phyloP scores from a whole-genome alignment of 1,140 invertebrate species.

The Papilio xuthus region DNA sequence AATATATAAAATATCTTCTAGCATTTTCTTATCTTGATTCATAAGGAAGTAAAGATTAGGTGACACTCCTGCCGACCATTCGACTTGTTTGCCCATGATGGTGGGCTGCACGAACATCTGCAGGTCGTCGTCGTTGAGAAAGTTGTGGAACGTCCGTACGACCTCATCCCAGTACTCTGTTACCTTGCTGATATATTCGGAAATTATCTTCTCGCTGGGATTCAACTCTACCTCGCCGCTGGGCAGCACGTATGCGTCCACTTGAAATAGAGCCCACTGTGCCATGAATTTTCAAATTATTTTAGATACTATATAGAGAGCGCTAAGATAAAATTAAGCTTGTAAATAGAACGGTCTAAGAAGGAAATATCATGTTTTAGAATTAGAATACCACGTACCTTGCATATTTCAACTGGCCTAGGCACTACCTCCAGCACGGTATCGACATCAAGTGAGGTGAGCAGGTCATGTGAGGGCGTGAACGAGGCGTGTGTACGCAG shows the following conservation, averaged over 20 bases:
- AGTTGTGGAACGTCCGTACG: constrained; percentile 82
- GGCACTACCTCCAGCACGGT: constrained; percentile 82
- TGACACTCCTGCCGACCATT: constrained; percentile 85
- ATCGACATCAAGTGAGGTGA: constrained; percentile 56
- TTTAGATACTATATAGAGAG: not conserved
- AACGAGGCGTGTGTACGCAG: constrained; percentile 81
- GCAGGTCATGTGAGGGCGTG: constrained; percentile 54
- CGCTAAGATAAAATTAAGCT: not conserved
- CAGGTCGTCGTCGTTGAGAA: constrained; percentile 80
- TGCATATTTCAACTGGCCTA: constrained; percentile 64
- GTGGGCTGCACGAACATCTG: constrained; percentile 84
- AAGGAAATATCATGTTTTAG: not conserved
- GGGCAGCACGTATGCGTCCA: constrained; percentile 81
- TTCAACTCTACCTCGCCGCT: constrained; percentile 79
- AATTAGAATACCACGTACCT: constrained; percentile 48
- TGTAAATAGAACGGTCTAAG: not conserved
- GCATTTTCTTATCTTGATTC: constrained; percentile 84
- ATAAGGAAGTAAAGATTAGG: constrained; percentile 85
- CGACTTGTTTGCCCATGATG: constrained; percentile 87
- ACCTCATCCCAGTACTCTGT: constrained; percentile 83
- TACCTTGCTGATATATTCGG: constrained; percentile 79
- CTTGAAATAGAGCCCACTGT: constrained; percentile 82
- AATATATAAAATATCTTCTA: constrained; percentile 79
- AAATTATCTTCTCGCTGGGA: constrained; percentile 82
- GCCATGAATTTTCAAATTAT: constrained; percentile 40